These are phyloP conservation scores for Xenopus borealis DNA, from an alignment of 2,113 vertebrate species.

Conservation along the genomic window DNA sequence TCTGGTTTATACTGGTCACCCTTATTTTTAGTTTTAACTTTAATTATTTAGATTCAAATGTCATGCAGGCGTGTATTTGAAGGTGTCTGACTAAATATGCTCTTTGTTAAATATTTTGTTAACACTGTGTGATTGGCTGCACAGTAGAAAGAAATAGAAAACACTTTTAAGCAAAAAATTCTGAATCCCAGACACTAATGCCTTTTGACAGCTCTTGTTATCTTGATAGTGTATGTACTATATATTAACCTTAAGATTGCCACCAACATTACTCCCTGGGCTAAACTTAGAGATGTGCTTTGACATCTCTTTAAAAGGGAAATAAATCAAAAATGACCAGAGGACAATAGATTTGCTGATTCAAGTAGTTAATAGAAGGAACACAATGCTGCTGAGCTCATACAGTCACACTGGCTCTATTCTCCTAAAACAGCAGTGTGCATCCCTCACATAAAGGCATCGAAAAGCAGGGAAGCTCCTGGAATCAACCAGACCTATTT, in stretches of 20 bases:
- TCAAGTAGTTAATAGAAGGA: conserved; percentile 34
- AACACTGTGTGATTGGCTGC: too few relatives aligned
- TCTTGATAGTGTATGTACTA: neutral
- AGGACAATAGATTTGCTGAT: conserved; percentile 39
- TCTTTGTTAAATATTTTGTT: neutral
- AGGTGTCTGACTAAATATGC: neutral
- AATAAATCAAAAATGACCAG: conserved; percentile 25
- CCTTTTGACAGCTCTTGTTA: neutral
- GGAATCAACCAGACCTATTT: conserved; percentile 45
- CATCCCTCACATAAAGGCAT: conserved; percentile 37
- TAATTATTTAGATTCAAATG: neutral
- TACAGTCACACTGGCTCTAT: neutral
- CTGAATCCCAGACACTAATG: neutral
- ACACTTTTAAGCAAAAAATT: neutral
- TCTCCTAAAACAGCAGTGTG: conserved; percentile 12
- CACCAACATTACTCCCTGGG: neutral
- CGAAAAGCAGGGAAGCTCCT: conserved; percentile 38
- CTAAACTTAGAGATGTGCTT: conserved; percentile 21
- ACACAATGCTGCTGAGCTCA: neutral
- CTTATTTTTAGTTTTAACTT: neutral
- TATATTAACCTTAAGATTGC: conserved; percentile 1
- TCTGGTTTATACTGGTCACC: too few relatives aligned
- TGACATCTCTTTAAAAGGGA: conserved; percentile 7
- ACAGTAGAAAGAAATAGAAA: too few relatives aligned
- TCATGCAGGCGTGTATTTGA: neutral